phyloP scores from a whole-genome alignment of 2,888 invertebrate genomes.

The Griposia aprilina region DNA sequence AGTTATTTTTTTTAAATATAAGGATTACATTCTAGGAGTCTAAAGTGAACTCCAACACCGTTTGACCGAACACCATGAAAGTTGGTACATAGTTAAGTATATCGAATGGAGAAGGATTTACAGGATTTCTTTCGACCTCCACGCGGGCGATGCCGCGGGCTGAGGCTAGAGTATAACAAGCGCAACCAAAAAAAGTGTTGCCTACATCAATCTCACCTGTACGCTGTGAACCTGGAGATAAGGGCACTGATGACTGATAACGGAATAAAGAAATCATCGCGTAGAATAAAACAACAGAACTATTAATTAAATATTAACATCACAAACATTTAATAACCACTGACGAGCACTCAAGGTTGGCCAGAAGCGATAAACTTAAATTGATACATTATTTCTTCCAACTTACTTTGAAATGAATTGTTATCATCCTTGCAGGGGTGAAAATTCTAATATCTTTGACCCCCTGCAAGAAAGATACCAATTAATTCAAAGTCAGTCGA shows the following conservation, averaged over 20 bases:
- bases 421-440: not conserved
- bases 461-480: not conserved
- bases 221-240: too few species aligned
- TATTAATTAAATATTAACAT: slow-evolving; percentile 14
- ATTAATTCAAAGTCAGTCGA: not conserved
- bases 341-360: slow-evolving; percentile 19
- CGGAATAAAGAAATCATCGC: not conserved
- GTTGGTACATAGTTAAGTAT: too few species aligned
- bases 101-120: too few species aligned
- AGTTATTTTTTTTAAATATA: too few species aligned
- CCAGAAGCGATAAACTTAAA: not conserved
- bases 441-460: not conserved
- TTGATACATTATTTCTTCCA: not conserved
- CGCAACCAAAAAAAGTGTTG: too few species aligned
- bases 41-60: too few species aligned
- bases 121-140: too few species aligned
- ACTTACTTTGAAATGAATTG: not conserved
- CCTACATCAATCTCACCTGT: not conserved
- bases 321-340: slow-evolving; percentile 28
- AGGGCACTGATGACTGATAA: not conserved
- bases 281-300: not conserved
- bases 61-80: too few species aligned
- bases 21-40: too few species aligned
- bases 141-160: too few species aligned
- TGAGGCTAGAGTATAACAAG: too few species aligned